Evolutionary conservation across 2,113 vertebrate genomes (phyloP), one percentile per base, ranked within the genome.

Genomic region (Clupea harengus): DNA sequence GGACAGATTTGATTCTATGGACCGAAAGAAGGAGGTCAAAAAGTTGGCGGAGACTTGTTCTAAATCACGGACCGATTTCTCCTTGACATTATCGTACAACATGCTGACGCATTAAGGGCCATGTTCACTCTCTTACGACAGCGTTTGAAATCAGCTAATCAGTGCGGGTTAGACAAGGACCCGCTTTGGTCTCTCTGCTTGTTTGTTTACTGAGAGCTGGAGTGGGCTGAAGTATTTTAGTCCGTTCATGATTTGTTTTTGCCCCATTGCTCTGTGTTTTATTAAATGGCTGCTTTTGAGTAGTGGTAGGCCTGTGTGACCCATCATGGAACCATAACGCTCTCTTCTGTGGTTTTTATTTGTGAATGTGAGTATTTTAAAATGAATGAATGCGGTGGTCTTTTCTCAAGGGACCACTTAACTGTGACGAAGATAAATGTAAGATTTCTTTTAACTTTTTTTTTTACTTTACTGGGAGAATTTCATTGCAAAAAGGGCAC

Each of bases 331-430:
- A 75, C 10, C 25, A 39, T 39, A 1, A 32, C 39, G 2, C 28
- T 67, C 64, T 67, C 64, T 28, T 67, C 17, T 32, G 13, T 13
- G 11, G 9, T 39, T 78, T 78, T 39, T 78, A 32, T 11, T n/a
- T 60, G n/a, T 67, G 25, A 39, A 39, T 78, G 72, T 78, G 28
- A 39, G 72, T 32, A 15, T 78, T 39, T 39, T 17, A 78, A 39
- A 78, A 78, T 39, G 3, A 39, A 3, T 39, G 72, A 78, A 78
- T 17, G 32, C 11, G 32, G 72, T 78, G 32, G 72, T 44, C 72
- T 44, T 78, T 78, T 39, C 28, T 78, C 72, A 78, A 78, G 72
- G 72, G 28, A 78, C 72, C 72, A 44, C 11, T 78, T 78, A 78
- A 78, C 32, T 32, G 32, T 44, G 72, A 78, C 28, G 28, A 78